Evolutionary conservation across 2,888 invertebrate species (phyloP).

Genomic region (Limnephilus marmoratus): DNA sequence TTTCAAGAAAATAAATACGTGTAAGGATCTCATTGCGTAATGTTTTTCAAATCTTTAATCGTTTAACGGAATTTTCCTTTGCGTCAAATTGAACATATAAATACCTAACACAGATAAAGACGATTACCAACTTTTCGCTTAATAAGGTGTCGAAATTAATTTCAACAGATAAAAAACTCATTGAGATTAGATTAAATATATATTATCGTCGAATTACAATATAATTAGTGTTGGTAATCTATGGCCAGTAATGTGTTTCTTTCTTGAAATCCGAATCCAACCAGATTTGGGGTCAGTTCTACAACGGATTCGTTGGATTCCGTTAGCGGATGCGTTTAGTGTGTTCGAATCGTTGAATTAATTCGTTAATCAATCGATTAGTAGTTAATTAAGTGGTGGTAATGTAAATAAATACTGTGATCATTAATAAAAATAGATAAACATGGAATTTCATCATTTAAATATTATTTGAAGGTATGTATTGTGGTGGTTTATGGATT

Average conservation of each 20-base stretch:
- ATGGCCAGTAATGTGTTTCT: neutral
- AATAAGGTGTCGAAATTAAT: neutral
- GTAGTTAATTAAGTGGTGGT: neutral
- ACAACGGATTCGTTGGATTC: neutral
- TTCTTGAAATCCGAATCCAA: neutral
- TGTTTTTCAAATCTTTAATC: neutral
- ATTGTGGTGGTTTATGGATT: neutral
- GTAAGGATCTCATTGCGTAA: neutral
- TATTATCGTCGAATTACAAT: neutral
- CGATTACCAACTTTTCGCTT: neutral
- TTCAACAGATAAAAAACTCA: neutral
- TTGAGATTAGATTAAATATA: neutral
- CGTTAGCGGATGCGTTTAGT: neutral
- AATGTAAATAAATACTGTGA: neutral
- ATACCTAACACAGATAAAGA: neutral
- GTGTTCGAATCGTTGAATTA: neutral
- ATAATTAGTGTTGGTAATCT: neutral
- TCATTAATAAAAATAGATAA: neutral
- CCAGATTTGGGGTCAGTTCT: neutral
- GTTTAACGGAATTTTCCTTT: neutral
- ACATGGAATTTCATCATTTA: neutral
- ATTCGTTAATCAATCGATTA: neutral
- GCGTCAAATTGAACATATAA: neutral
- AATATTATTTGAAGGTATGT: neutral
- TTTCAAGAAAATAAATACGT: no score